A percentile compares a stretch with the other conserved stretches of the same genome.
These are phyloP conservation scores for Silurus asotus DNA, from an alignment of 2,113 vertebrate genomes.

Conservation along the genomic window DNA sequence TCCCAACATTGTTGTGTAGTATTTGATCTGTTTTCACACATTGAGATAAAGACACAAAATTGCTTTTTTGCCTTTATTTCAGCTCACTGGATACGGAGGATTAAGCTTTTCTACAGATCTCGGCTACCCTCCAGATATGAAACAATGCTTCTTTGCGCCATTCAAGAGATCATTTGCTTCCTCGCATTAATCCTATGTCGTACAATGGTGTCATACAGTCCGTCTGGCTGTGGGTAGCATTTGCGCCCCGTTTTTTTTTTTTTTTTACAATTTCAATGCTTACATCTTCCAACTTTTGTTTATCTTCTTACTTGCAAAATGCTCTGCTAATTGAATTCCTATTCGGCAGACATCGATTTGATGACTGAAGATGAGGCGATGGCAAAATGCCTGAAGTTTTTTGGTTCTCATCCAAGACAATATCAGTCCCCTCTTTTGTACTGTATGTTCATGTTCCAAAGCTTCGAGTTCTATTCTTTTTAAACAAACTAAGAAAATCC, in stretches of 20 bases:
- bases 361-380: constrained; percentile 57
- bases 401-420: constrained; percentile 59
- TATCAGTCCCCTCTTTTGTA: constrained; percentile 37
- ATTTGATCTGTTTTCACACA: constrained; percentile 26
- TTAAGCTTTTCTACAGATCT: background rate
- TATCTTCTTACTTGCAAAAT: constrained; percentile 42
- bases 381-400: constrained; percentile 49
- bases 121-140: constrained; percentile 14
- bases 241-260: constrained; percentile 24
- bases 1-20: constrained; percentile 21
- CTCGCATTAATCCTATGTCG: background rate
- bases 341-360: constrained; percentile 59
- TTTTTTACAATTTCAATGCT: constrained; percentile 48
- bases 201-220: constrained; percentile 28
- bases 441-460: constrained; percentile 6
- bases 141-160: background rate
- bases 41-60: constrained; percentile 30
- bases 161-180: background rate
- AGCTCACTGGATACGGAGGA: background rate
- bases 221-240: constrained; percentile 53
- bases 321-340: constrained; percentile 49
- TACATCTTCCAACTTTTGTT: constrained; percentile 45
- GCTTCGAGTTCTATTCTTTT: constrained; percentile 24
- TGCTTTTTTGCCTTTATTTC: constrained; percentile 19
- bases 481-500: background rate